Conservation (phyloP, 2,113 vertebrate genomes). For the Mastomys coucha region DNA sequence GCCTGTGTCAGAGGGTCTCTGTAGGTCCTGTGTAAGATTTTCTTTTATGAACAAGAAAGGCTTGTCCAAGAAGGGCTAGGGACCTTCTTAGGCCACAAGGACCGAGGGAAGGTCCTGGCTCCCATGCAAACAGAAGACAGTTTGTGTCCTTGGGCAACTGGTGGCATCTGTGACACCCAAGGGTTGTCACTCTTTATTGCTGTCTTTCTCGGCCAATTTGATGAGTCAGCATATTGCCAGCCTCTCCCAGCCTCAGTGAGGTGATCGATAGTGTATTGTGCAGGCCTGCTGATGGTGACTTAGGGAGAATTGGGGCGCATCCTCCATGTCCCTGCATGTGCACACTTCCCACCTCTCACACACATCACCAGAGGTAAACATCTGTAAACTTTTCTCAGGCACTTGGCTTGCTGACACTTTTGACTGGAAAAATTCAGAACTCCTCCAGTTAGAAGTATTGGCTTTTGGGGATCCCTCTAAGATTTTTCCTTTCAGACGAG, state of each 20-base stretch:
- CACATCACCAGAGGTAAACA: constrained; percentile 39
- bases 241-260: not conserved
- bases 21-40: not conserved
- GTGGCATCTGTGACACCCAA: not conserved
- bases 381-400: constrained; percentile 50
- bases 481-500: not conserved
- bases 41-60: not conserved
- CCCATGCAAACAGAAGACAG: constrained; percentile 60
- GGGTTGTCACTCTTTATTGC: constrained; percentile 26
- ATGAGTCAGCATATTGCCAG: constrained; percentile 75
- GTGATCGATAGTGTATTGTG: constrained; percentile 68
- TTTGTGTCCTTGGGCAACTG: not conserved
- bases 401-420: constrained; percentile 41
- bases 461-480: not conserved
- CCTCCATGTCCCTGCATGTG: not conserved
- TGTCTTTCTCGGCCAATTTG: constrained; percentile 64
- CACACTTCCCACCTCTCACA: not conserved
- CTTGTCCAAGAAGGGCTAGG: not conserved
- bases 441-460: constrained; percentile 31
- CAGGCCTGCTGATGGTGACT: constrained; percentile 46
- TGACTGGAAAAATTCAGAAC: constrained; percentile 52
- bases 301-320: not conserved
- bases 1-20: not conserved
- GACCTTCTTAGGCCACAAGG: not conserved
- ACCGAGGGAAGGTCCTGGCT: constrained; percentile 44